Conservation (phyloP, 2,888 invertebrate species). For the Tanytarsus gracilentus region DNA sequence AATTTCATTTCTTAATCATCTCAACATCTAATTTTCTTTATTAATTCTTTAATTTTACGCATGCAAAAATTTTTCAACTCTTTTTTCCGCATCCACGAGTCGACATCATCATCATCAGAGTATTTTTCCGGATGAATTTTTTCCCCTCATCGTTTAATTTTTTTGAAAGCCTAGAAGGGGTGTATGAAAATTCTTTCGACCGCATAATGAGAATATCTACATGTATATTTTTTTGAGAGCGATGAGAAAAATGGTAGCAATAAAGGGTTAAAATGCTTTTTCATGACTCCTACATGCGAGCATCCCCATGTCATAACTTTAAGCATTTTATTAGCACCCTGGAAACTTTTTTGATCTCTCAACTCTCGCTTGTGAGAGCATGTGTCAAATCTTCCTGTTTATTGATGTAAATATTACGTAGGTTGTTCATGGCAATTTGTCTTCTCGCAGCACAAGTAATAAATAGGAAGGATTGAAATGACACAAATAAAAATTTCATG, state of each 20-base stretch:
- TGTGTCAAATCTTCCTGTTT: background rate
- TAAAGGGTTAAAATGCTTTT: background rate
- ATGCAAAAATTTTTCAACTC: background rate
- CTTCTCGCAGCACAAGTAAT: background rate
- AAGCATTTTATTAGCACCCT: background rate
- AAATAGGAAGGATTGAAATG: background rate
- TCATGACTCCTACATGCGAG: background rate
- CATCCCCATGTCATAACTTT: slow-evolving; percentile 4
- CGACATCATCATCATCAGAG: background rate
- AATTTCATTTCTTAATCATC: background rate
- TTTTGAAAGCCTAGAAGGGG: background rate
- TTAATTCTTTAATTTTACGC: background rate
- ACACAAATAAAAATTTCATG: slow-evolving; percentile 1
- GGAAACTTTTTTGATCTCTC: background rate
- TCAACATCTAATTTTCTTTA: background rate
- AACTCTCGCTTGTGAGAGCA: background rate
- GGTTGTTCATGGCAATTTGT: background rate
- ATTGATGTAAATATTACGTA: background rate
- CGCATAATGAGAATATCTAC: slow-evolving; percentile 2
- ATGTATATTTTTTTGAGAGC: background rate
- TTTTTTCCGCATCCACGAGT: background rate
- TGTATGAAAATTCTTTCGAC: slow-evolving; percentile 10
- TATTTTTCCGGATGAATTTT: background rate
- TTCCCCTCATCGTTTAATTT: background rate
- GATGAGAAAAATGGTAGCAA: background rate